Base-by-base conservation (phyloP, 1,140 invertebrate genomes). In the Ceratoteleas bidentatus region DNA sequence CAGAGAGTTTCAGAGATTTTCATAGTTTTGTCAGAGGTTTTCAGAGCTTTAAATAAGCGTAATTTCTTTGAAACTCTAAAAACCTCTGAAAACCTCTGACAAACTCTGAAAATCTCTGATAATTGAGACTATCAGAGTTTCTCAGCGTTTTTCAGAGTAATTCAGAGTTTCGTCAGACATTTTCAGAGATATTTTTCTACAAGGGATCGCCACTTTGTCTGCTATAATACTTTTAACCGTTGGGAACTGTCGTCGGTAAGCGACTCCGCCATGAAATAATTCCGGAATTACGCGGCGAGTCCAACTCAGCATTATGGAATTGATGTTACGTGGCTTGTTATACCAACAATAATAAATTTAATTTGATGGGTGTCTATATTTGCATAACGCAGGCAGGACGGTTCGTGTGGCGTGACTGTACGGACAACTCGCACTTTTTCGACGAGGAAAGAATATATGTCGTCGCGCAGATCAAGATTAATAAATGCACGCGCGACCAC, bases 261-360 rank as follows among this genome's bases (percentile, higher is more conserved):
- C 16, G 58, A 72, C 43, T 47, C 50, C 33, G 14, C 50, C 16
- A 56, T 32, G 57, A 38, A 61, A 72, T 62, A n/a, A 62, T 62
- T 62, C n/a, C 62, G 32, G 15, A 72, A 62, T 72, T 62, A 61
- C 66, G 49, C 65, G 15, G 2, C 11, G 16, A 24, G 15, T 38
- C 52, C 62, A 60, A 65, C 24, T 53, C 47, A 54, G 11, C 45
- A 11, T 52, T 52, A 52, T 32, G 52, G 34, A 62, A 77, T 54
- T 50, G 65, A 77, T 77, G 65, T 64, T 69, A 56, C 43, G 50
- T 32, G 9, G 52, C 50, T 62, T 34, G 57, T 62, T 56, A 34
- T 68, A 40, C 43, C 54, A 56, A 68, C 43, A 69, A 56, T 57
- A 68, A 69, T 69, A 66, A 75, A 75, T 58, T 62, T 62, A 61